A percentile compares a stretch with the other conserved stretches of the same genome.
Evolutionary conservation across 37 sponge, comb jelly and placozoan genomes (phyloP).

Genomic region (Trichoplax adhaerens): DNA sequence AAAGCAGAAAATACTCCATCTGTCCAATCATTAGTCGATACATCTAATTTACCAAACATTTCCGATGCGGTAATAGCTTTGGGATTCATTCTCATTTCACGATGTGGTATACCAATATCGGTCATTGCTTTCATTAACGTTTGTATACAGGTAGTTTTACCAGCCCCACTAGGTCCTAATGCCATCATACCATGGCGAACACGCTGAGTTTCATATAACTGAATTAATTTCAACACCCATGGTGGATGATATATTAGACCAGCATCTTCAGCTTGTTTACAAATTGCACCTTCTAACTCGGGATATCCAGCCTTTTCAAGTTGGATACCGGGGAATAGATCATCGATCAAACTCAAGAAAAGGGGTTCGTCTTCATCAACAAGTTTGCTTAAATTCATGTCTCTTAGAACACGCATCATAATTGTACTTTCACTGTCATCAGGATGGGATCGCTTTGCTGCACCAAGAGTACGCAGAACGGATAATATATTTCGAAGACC

Average conservation of each 20-base stretch:
- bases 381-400: slow-evolving; percentile 97
- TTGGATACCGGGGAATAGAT: slow-evolving; percentile 87
- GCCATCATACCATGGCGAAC: slow-evolving; percentile 99
- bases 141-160: slow-evolving; percentile 78
- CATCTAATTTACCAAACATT: slow-evolving; percentile 97
- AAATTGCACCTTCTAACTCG: slow-evolving; percentile 87
- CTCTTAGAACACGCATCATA: slow-evolving; percentile 90
- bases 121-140: slow-evolving; percentile 86
- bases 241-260: slow-evolving; percentile 79
- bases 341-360: slow-evolving; percentile 81
- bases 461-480: slow-evolving; percentile 85
- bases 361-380: slow-evolving; percentile 98
- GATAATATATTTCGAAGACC: slow-evolving; percentile 95
- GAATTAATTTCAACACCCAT: slow-evolving; percentile 92
- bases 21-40: slow-evolving; percentile 97
- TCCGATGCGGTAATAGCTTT: slow-evolving; percentile 93
- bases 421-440: slow-evolving; percentile 83
- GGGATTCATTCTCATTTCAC: slow-evolving; percentile 98
- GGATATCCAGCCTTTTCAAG: slow-evolving; percentile 95
- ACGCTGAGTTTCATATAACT: slow-evolving; percentile 86
- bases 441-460: slow-evolving; percentile 68
- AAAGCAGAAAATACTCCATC: slow-evolving; percentile 96
- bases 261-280: slow-evolving; percentile 28
- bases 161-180: slow-evolving; percentile 92
- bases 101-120: slow-evolving; percentile 71